Evolutionary conservation across 2,888 invertebrate species (phyloP).

Genomic region (Leptopterna dolabrata): DNA sequence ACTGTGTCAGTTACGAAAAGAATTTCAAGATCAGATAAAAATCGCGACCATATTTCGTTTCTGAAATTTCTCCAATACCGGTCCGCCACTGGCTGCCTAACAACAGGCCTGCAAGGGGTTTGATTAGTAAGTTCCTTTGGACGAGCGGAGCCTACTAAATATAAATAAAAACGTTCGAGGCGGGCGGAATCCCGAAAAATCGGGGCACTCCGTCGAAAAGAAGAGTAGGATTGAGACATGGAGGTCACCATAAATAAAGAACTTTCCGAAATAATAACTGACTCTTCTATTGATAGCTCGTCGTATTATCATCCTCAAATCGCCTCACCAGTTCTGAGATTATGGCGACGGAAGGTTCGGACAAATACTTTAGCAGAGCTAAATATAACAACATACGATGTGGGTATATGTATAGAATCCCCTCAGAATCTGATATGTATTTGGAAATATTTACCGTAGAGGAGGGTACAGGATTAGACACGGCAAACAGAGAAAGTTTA

Average conservation of each 20-base stretch:
- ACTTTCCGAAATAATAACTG: background rate
- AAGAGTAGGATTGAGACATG: background rate
- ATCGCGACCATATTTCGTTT: no score
- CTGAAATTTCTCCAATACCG: background rate
- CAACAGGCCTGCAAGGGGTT: background rate
- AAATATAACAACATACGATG: no score
- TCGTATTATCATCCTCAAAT: background rate
- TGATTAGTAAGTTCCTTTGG: background rate
- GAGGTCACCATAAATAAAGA: background rate
- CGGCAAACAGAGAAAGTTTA: no score
- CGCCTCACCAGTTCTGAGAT: no score
- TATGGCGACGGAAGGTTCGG: no score
- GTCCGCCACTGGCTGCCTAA: background rate
- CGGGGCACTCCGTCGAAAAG: background rate
- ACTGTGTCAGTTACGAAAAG: no score
- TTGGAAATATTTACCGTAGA: no score
- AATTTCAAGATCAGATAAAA: no score
- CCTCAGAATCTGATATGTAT: no score
- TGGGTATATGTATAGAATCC: no score
- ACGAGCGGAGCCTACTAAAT: background rate
- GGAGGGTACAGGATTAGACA: no score
- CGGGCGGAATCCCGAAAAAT: constrained; percentile 1
- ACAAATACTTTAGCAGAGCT: no score
- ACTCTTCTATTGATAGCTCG: background rate
- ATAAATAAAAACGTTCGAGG: background rate